Conservation (phyloP, 2,797 vertebrate species). For the Gambusia yucatana region DNA sequence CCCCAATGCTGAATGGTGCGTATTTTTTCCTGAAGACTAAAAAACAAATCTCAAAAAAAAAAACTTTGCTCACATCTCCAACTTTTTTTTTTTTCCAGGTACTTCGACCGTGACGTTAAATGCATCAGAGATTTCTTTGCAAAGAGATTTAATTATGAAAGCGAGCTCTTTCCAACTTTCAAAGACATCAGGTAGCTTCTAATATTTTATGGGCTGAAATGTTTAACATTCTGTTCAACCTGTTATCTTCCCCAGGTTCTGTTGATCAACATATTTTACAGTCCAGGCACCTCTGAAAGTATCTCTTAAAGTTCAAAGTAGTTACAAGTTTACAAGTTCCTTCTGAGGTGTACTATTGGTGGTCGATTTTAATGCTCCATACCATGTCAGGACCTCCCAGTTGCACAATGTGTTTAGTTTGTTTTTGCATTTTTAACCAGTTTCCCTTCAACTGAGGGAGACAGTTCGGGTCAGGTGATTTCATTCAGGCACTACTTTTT, state of each 20-base stretch:
- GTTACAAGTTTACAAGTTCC: neutral
- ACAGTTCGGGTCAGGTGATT: neutral
- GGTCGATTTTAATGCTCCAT: neutral
- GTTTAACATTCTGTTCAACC: neutral
- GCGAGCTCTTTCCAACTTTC: conserved; percentile 93
- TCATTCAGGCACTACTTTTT: neutral
- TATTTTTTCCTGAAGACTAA: neutral
- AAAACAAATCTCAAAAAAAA: neutral
- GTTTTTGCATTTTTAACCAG: neutral
- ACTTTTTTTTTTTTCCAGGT: conserved; percentile 79
- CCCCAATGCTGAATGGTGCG: conserved; percentile 93
- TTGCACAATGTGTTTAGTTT: neutral
- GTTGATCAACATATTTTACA: neutral
- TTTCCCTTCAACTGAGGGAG: neutral
- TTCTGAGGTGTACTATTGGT: neutral
- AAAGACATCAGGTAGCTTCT: conserved; percentile 88
- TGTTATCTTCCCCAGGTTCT: neutral
- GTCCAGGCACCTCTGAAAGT: neutral
- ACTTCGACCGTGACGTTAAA: conserved; percentile 97
- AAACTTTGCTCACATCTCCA: conserved; percentile 8
- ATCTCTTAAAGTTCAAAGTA: neutral
- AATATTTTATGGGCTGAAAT: neutral
- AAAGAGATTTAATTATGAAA: conserved; percentile 90
- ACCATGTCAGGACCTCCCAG: neutral
- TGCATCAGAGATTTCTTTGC: conserved; percentile 94